These are phyloP conservation scores for Nymphalis polychloros DNA, from an alignment of 2,888 invertebrate genomes.

Conservation along the genomic window DNA sequence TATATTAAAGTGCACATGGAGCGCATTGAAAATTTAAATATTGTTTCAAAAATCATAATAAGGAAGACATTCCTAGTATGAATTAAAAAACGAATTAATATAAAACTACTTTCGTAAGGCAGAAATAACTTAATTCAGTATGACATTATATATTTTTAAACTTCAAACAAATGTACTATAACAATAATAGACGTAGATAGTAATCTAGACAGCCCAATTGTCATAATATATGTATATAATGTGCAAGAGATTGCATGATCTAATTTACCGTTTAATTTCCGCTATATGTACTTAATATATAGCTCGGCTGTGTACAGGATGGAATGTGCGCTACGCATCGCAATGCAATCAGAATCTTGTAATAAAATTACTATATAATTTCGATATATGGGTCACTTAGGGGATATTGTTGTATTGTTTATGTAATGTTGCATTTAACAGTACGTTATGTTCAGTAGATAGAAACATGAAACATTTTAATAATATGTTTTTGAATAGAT, in stretches of 20 bases:
- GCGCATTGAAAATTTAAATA: constrained; percentile 14
- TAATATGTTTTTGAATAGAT: no score
- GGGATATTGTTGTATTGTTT: background rate
- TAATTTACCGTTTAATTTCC: constrained; percentile 58
- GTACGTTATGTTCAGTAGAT: background rate
- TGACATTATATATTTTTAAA: no score
- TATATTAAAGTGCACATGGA: no score
- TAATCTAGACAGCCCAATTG: constrained; percentile 10
- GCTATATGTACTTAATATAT: constrained; percentile 18
- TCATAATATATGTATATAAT: constrained; percentile 22
- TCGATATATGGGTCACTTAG: constrained; percentile 14
- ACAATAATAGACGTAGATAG: background rate
- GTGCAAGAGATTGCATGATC: constrained; percentile 38
- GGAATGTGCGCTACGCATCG: constrained; percentile 35
- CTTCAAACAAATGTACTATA: background rate
- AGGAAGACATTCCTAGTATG: no score
- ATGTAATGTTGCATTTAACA: background rate
- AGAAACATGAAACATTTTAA: no score
- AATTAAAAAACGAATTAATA: no score
- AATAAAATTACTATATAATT: constrained; percentile 34
- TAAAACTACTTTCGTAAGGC: no score
- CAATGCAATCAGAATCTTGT: constrained; percentile 32
- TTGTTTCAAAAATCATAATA: no score
- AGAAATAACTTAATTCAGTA: no score
- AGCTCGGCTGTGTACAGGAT: constrained; percentile 9